Conservation (phyloP, 2,888 invertebrate genomes). For the Aporophyla nigra region DNA sequence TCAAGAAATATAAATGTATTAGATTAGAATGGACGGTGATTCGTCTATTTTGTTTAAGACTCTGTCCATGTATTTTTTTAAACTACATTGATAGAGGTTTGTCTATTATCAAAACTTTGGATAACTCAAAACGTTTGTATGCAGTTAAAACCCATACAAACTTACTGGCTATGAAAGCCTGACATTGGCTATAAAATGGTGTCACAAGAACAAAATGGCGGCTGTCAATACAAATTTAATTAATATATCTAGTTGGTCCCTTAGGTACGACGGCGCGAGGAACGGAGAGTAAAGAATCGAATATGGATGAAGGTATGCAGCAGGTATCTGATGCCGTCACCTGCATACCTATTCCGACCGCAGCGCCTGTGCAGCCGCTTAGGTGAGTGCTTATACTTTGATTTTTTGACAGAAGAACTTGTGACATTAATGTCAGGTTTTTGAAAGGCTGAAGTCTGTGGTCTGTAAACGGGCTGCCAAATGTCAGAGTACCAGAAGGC, state of each 20-base stretch:
- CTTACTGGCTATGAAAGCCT: not conserved
- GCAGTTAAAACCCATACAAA: not conserved
- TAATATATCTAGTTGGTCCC: not conserved
- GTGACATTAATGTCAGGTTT: not conserved
- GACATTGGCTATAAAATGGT: not conserved
- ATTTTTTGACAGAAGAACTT: not conserved
- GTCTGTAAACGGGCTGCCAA: not conserved
- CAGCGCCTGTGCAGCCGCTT: conserved; percentile 71
- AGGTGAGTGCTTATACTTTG: conserved; percentile 66
- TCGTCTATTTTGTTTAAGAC: not conserved
- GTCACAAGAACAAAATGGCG: conserved; percentile 4
- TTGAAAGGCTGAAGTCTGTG: not conserved
- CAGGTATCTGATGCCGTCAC: conserved; percentile 54
- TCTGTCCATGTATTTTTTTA: not conserved
- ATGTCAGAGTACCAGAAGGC: not conserved
- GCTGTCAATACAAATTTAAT: not conserved
- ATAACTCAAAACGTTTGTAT: not conserved
- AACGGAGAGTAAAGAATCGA: conserved; percentile 77
- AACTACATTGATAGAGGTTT: not conserved
- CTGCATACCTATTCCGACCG: conserved; percentile 69
- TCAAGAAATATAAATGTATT: not conserved
- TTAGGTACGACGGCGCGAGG: conserved; percentile 77
- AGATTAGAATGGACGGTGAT: not conserved
- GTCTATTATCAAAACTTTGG: not conserved
- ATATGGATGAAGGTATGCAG: conserved; percentile 71